phyloP scores from a whole-genome alignment of 2,888 invertebrate species.

The Caenorhabditis wallacei region DNA sequence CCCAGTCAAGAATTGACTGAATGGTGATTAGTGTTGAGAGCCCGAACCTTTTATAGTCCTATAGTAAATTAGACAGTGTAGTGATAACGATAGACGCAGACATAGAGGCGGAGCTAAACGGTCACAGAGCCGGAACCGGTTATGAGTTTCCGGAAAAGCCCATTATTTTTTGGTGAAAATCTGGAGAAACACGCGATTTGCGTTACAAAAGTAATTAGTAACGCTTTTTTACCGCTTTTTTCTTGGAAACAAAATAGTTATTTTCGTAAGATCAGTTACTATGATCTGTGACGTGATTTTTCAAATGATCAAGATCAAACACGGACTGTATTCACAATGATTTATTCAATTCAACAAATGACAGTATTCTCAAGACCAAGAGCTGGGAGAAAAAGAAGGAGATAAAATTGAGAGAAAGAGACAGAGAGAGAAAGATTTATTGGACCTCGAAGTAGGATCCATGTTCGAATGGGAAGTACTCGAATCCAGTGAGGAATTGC shows the following conservation, averaged over 20 bases:
- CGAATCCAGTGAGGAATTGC: background rate
- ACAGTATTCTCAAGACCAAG: background rate
- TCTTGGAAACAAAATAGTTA: background rate
- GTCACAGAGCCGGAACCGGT: slow-evolving; percentile 11
- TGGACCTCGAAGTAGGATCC: slow-evolving; percentile 9
- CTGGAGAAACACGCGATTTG: slow-evolving; percentile 15
- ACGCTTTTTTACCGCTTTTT: slow-evolving; percentile 13
- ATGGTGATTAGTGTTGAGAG: background rate
- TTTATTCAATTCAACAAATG: background rate
- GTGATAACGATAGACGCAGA: background rate
- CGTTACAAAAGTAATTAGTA: slow-evolving; percentile 4
- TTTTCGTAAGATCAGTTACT: background rate
- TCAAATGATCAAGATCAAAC: background rate
- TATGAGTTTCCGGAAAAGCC: slow-evolving; percentile 4
- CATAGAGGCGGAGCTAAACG: slow-evolving; percentile 34
- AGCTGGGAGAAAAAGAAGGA: background rate
- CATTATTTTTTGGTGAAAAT: background rate
- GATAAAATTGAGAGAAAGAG: background rate
- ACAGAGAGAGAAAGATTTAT: background rate
- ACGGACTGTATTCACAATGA: background rate
- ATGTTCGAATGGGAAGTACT: slow-evolving; percentile 4
- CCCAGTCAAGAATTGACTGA: background rate
- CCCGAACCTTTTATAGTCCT: slow-evolving; percentile 18
- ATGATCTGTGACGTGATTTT: background rate
- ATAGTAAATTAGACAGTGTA: background rate